A percentile compares a stretch with the other conserved stretches of the same genome.
Evolutionary conservation across 2,113 vertebrate species (phyloP).

Genomic region (Macheiramphus alcinus): DNA sequence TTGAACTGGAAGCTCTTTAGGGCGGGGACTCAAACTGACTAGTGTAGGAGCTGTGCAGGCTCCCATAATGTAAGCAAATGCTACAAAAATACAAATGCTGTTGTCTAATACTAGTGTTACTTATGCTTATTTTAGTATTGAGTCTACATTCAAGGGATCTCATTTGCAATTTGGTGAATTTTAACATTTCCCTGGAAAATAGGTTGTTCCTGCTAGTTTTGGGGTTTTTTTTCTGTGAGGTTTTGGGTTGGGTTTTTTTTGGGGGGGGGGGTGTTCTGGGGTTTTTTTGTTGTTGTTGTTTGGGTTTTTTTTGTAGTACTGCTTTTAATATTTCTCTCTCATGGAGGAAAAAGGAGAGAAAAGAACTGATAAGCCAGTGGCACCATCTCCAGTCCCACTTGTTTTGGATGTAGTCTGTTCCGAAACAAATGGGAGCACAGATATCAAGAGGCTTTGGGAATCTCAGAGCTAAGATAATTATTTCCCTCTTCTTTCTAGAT

Average conservation of each 20-base stretch:
- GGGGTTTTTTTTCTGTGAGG: not conserved
- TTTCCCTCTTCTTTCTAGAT: not conserved
- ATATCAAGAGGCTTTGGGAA: not conserved
- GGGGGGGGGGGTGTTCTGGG: not conserved
- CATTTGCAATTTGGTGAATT: not conserved
- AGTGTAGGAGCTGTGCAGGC: not conserved
- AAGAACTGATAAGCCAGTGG: not conserved
- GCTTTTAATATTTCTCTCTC: not conserved
- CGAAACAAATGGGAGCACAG: not conserved
- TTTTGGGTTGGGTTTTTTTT: not conserved
- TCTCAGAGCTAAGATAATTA: not conserved
- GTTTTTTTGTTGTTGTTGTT: too few species aligned
- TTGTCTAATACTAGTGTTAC: not conserved
- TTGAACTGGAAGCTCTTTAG: not conserved
- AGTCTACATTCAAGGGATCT: not conserved
- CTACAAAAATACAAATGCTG: not conserved
- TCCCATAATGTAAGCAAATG: not conserved
- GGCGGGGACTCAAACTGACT: not conserved
- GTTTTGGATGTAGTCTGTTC: not conserved
- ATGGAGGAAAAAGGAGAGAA: not conserved
- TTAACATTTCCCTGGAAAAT: not conserved
- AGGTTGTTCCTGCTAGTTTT: not conserved
- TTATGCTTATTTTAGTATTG: not conserved
- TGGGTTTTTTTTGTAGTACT: not conserved
- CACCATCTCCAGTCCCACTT: not conserved